Evolutionary conservation across 2,113 vertebrate genomes (phyloP).

Genomic region (Xenus cinereus): DNA sequence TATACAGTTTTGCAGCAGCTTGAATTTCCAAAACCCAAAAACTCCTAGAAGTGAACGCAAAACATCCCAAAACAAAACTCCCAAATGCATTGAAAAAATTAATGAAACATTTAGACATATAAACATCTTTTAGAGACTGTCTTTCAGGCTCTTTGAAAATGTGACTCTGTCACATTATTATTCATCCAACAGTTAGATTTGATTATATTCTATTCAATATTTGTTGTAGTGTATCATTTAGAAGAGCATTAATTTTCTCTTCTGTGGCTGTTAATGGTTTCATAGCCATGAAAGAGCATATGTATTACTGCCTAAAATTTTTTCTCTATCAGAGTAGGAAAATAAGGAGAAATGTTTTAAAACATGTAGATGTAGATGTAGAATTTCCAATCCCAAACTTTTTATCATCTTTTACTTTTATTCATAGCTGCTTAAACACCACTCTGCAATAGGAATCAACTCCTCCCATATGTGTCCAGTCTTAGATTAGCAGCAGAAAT

Average conservation of each 20-base stretch:
- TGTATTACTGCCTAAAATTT: background rate
- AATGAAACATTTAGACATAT: background rate
- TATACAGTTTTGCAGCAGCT: background rate
- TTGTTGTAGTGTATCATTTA: background rate
- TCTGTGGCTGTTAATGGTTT: background rate
- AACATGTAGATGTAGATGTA: background rate
- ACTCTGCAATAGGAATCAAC: background rate
- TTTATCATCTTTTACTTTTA: background rate
- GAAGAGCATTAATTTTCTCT: background rate
- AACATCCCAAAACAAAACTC: background rate
- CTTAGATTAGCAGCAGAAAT: background rate
- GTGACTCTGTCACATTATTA: background rate
- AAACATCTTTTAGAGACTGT: background rate
- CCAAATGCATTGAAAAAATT: background rate
- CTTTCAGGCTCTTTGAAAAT: background rate
- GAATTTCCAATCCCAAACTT: background rate
- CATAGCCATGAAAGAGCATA: background rate
- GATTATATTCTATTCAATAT: background rate
- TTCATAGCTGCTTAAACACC: background rate
- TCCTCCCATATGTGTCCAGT: background rate
- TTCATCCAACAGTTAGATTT: background rate
- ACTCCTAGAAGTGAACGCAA: background rate
- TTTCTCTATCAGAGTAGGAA: background rate
- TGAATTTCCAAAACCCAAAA: background rate
- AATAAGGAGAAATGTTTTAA: background rate